Percentiles rank a stretch among this genome's conserved stretches.
These are phyloP conservation scores for Pristionchus maxplancki DNA, from an alignment of 2,888 invertebrate species.

Conservation along the genomic window DNA sequence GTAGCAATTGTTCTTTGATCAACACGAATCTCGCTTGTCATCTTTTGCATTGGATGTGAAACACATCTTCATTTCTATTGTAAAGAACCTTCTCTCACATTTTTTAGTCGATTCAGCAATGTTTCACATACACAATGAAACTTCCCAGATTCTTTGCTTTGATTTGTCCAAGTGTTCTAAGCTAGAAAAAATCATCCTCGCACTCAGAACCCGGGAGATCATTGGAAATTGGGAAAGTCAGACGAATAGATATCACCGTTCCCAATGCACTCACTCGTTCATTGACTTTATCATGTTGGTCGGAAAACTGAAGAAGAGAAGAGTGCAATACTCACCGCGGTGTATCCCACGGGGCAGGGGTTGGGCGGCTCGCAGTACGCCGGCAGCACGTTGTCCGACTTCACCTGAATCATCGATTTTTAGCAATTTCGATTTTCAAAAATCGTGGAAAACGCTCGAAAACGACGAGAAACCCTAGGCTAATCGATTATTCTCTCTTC, in stretches of 20 bases:
- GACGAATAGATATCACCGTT: no score
- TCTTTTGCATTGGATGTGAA: not conserved
- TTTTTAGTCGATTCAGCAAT: not conserved
- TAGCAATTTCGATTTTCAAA: not conserved
- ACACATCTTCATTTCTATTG: not conserved
- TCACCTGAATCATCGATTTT: conserved; percentile 82
- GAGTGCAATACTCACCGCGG: conserved; percentile 81
- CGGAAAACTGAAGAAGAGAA: no score
- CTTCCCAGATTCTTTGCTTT: no score
- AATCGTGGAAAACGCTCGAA: not conserved
- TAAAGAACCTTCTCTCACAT: not conserved
- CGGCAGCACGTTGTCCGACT: conserved; percentile 92
- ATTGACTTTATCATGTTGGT: no score
- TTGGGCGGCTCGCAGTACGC: conserved; percentile 99
- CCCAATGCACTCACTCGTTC: no score
- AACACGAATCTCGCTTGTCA: no score
- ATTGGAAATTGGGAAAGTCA: no score
- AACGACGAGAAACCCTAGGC: not conserved
- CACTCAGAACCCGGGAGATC: no score
- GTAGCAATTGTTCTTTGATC: no score
- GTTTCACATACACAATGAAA: no score
- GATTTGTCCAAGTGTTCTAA: no score
- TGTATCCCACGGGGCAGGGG: conserved; percentile 95
- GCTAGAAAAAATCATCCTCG: no score
- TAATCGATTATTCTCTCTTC: not conserved